Base-by-base conservation (phyloP, 2,797 vertebrate species). In the Picus viridis region DNA sequence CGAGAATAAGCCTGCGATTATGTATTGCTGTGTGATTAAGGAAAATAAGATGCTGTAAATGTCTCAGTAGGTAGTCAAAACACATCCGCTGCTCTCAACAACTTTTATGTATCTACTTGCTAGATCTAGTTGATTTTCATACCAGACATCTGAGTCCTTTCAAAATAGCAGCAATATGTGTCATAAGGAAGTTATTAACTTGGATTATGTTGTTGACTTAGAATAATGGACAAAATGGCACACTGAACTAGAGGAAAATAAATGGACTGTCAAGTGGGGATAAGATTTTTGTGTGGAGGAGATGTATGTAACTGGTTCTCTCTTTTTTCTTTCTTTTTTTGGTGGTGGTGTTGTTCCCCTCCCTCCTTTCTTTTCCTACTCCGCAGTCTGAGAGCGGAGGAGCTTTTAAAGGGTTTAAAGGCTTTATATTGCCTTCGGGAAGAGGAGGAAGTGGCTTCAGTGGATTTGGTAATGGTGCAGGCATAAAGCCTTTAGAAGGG, bases 401-500 rank as follows among this genome's bases (percentile, higher is more conserved):
- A 67, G 97, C 98, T 77, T 98, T 98, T 94, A 98, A 98, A 95
- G 97, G 97, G 1, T 98, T 98, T 92, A 98, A 98, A 96, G 98
- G 98, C 58, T 95, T 98, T 85, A 39, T 97, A 0, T 80, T 95
- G 22, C 95, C 98, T 78, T 93, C 97, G 80, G 97, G 96, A 80
- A 96, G 93, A 96, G 96, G 92, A 76, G 95, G 93, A 83, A 82
- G 94, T 65, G 92, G 89, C 27, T 97, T 98, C 91, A 81, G 97
- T 15, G 97, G 95, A 41, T 98, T 98, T 57, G 98, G 97, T 47
- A 95, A 95, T 10, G 88, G 97, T 32, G 86, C 95, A 18, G 95
- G 92, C 77, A 83, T 92, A 27, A 98, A 98, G 71, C 93, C 97
- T 80, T 79, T 97, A 59, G 97, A 97, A 82, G 96, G 97, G 32